phyloP scores from a whole-genome alignment of 2,113 vertebrate species.

The Bettongia penicillata region DNA sequence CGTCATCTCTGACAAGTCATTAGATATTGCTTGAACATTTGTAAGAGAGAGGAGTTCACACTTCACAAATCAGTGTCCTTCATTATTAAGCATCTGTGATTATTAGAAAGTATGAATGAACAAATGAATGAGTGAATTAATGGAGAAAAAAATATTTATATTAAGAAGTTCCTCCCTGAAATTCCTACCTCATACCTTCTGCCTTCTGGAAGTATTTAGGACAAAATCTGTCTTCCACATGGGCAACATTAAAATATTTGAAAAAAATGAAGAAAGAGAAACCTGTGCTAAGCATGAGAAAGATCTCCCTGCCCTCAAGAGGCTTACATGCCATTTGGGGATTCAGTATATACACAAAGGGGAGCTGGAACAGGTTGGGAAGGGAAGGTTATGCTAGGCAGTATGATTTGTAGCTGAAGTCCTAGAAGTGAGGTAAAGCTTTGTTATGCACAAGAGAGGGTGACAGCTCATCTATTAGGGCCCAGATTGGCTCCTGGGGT shows the following conservation, averaged over 20 bases:
- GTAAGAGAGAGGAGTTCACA: not conserved
- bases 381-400: not conserved
- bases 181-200: not conserved
- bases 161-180: not conserved
- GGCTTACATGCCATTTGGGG: not conserved
- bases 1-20: not conserved
- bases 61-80: not conserved
- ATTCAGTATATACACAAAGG: not conserved
- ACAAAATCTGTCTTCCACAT: not conserved
- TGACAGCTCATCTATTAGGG: not conserved
- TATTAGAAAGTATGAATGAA: not conserved
- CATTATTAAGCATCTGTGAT: not conserved
- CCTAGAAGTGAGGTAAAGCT: not conserved
- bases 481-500: not conserved
- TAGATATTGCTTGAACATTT: not conserved
- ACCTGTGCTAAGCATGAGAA: not conserved
- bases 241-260: not conserved
- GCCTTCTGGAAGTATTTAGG: not conserved
- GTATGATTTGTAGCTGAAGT: not conserved
- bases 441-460: not conserved
- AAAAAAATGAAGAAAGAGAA: not conserved
- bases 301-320: not conserved
- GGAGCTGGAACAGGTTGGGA: not conserved
- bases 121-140: not conserved
- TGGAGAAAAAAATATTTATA: not conserved